These are phyloP conservation scores for Rutilus rutilus DNA, from an alignment of 2,113 vertebrate species.

Conservation along the genomic window DNA sequence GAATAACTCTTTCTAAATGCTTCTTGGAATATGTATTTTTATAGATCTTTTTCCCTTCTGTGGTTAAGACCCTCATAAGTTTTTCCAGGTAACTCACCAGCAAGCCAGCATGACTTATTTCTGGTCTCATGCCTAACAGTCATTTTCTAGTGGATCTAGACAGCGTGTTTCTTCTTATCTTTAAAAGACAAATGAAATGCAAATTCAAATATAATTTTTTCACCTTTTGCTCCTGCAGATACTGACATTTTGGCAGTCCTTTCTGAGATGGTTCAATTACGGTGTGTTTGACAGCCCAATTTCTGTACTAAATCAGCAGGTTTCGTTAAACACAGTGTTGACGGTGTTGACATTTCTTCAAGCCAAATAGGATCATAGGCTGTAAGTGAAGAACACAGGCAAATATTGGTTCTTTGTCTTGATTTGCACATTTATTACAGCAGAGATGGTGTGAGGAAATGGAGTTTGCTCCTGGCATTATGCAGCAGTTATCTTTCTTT, in stretches of 20 bases:
- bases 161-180: neutral
- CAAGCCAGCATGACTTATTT: neutral
- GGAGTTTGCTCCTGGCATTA: constrained; percentile 6
- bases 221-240: neutral
- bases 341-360: neutral
- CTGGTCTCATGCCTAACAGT: neutral
- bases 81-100: neutral
- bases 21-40: constrained; percentile 8
- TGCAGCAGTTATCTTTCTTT: constrained; percentile 4
- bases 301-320: neutral
- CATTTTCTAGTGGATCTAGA: neutral
- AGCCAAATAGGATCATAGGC: constrained; percentile 23
- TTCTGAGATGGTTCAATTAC: neutral
- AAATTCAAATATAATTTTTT: neutral
- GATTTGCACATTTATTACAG: constrained; percentile 21
- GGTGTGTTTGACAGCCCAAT: neutral
- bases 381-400: neutral
- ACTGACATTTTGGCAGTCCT: neutral
- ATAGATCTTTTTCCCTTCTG: neutral
- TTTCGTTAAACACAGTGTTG: neutral
- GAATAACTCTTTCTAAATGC: constrained; percentile 14
- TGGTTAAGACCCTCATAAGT: neutral
- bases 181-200: neutral
- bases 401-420: constrained; percentile 39
- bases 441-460: neutral